Base-by-base conservation (phyloP, 2,797 vertebrate species). In the Sebastes itinus region DNA sequence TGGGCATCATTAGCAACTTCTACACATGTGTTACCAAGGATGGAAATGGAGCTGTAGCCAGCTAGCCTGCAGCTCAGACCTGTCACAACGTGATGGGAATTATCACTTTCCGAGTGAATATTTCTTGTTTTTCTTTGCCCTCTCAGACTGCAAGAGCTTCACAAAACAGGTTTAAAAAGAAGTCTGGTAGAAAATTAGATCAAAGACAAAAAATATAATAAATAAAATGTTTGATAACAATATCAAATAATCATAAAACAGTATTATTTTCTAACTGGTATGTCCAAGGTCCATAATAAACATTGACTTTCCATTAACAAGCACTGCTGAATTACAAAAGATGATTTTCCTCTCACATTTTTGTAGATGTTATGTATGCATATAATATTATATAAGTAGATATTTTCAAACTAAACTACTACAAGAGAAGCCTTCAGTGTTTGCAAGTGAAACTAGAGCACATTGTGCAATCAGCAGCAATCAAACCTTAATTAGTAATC, bases 401-500 rank as follows among this genome's bases (percentile, higher is more conserved):
- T 4, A 35, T 65, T 22, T 58, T 12, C 25, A 23, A 33, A 46
- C 14, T 55, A 49, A 30, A 54, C 23, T 16, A 25, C 25, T 60
- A 4, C 30, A 63, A 54, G 6, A 18, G 16, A 59, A 75, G 23
- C 38, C 22, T 28, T 18, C 1, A 18, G 23, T 46, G 13, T 71
- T 46, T 61, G 42, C 4, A 11, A 11, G 22, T 14, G 54, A n/a
- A 52, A 27, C 30, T 4, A n/a, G 20, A 38, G 3, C 30, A 70
- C 27, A 42, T 59, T 20, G 0, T 73, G 63, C 75, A 78, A 82
- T 84, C 75, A 77, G 69, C 11, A 67, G 23, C 28, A 68, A 62
- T 82, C 70, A 77, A 66, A 64, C 25, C 23, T 82, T 74, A 58
- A 88, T 86, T 78, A 76, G 63, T n/a, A 12, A 72, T 75, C 81